A percentile compares a stretch with the other conserved stretches of the same genome.
phyloP scores from a whole-genome alignment of 1,140 invertebrate species.

The Neodiprion pinetum region DNA sequence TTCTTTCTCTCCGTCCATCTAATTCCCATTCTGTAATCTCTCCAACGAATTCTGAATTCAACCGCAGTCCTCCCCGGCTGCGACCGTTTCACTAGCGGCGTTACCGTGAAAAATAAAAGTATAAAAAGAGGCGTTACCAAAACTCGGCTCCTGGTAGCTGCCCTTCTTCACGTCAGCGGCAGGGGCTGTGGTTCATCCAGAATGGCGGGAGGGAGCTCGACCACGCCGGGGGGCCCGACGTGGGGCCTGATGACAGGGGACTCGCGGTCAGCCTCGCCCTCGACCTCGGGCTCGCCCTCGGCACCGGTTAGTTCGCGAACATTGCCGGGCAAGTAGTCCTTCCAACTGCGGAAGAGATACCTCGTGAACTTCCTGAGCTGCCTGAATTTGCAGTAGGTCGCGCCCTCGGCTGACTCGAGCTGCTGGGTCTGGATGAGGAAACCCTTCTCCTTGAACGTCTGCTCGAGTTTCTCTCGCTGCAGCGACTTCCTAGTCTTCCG shows the following conservation, averaged over 20 bases:
- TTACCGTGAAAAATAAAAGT: too few relatives aligned
- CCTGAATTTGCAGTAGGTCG: slow-evolving; percentile 92
- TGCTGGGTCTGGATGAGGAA: slow-evolving; percentile 93
- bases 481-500: slow-evolving; percentile 81
- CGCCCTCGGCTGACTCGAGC: slow-evolving; percentile 87
- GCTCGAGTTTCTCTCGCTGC: slow-evolving; percentile 86
- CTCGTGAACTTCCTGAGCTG: slow-evolving; percentile 90
- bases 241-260: slow-evolving; percentile 29
- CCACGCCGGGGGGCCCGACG: slow-evolving; percentile 30
- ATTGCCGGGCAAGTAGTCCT: slow-evolving; percentile 87
- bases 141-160: too few relatives aligned
- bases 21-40: too few relatives aligned
- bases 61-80: too few relatives aligned
- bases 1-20: too few relatives aligned
- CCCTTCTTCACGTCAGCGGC: slow-evolving; percentile 35
- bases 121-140: too few relatives aligned
- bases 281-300: slow-evolving; percentile 31
- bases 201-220: slow-evolving; percentile 39
- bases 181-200: slow-evolving; percentile 49
- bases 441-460: slow-evolving; percentile 91
- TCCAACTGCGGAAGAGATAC: slow-evolving; percentile 91
- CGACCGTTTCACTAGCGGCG: too few relatives aligned
- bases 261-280: slow-evolving; percentile 35
- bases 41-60: too few relatives aligned
- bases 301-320: slow-evolving; percentile 60